A percentile compares a stretch with the other conserved stretches of the same genome.
These are phyloP conservation scores for Clanis bilineata DNA, from an alignment of 2,888 invertebrate species.

Conservation along the genomic window DNA sequence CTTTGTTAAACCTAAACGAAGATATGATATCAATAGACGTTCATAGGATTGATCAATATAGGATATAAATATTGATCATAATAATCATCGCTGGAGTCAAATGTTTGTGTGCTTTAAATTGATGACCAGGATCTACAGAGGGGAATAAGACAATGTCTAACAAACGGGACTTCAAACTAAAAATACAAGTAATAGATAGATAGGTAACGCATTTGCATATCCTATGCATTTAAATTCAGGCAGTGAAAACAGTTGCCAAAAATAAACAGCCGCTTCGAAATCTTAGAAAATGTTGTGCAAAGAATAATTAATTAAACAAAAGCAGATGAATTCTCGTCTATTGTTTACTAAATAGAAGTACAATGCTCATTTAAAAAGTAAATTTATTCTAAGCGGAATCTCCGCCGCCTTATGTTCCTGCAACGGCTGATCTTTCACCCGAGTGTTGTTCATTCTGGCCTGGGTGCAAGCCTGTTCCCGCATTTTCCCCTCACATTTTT, in stretches of 20 bases:
- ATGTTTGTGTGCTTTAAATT: not conserved
- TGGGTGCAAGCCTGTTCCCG: constrained; percentile 27
- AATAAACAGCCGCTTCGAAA: not conserved
- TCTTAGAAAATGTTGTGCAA: constrained; percentile 8
- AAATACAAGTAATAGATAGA: not conserved
- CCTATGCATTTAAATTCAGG: not conserved
- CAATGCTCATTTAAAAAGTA: constrained; percentile 57
- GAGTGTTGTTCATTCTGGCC: constrained; percentile 69
- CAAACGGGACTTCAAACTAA: not conserved
- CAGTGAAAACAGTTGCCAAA: not conserved
- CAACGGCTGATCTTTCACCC: constrained; percentile 68
- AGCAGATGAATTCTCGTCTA: constrained; percentile 39
- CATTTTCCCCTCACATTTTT: constrained; percentile 61
- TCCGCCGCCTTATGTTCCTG: constrained; percentile 44
- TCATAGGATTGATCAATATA: too few species aligned
- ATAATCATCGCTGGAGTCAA: too few species aligned
- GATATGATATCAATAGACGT: too few species aligned
- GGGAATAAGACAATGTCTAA: not conserved
- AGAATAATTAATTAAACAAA: constrained; percentile 34
- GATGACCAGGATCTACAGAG: not conserved
- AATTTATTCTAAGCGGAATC: constrained; percentile 73
- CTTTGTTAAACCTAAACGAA: too few species aligned
- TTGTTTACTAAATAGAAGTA: constrained; percentile 48
- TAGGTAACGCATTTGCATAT: not conserved
- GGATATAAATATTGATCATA: too few species aligned